These are phyloP conservation scores for Malacoctenus gilli DNA, from an alignment of 2,797 vertebrate species.

Conservation along the genomic window DNA sequence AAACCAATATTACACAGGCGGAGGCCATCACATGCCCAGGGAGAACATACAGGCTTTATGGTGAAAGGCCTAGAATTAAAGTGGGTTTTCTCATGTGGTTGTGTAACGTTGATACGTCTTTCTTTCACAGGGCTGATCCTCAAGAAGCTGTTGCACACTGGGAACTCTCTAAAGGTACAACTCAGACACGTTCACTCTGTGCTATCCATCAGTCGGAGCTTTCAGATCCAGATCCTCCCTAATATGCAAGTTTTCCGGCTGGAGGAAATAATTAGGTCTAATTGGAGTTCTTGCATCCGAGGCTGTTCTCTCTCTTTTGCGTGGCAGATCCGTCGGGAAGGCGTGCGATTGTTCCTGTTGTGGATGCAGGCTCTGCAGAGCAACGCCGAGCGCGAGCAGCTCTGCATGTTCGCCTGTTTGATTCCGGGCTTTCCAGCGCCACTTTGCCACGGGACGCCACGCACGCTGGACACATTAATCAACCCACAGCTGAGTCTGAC, in stretches of 20 bases:
- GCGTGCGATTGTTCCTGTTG: constrained; percentile 94
- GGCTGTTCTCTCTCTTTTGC: background rate
- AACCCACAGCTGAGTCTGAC: constrained; percentile 91
- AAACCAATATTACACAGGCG: too few relatives aligned
- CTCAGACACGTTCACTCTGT: background rate
- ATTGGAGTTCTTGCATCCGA: too few relatives aligned
- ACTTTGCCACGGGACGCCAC: constrained; percentile 89
- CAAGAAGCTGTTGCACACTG: constrained; percentile 97
- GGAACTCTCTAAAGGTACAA: constrained; percentile 97
- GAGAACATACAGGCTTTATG: too few relatives aligned
- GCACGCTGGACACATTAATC: constrained; percentile 95
- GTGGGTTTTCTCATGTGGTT: too few relatives aligned
- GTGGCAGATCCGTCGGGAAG: constrained; percentile 93
- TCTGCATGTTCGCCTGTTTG: constrained; percentile 97
- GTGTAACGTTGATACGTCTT: constrained; percentile 12
- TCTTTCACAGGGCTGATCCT: constrained; percentile 90
- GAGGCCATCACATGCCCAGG: too few relatives aligned
- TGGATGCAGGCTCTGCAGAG: constrained; percentile 98
- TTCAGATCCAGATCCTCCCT: too few relatives aligned
- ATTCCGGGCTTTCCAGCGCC: constrained; percentile 97
- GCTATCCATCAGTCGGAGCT: background rate
- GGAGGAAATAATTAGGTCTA: too few relatives aligned
- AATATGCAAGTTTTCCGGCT: too few relatives aligned
- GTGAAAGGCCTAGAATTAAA: too few relatives aligned
- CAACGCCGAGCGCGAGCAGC: constrained; percentile 93